Evolutionary conservation across 2,113 vertebrate species (phyloP).

Genomic region (Craseonycteris thonglongyai): DNA sequence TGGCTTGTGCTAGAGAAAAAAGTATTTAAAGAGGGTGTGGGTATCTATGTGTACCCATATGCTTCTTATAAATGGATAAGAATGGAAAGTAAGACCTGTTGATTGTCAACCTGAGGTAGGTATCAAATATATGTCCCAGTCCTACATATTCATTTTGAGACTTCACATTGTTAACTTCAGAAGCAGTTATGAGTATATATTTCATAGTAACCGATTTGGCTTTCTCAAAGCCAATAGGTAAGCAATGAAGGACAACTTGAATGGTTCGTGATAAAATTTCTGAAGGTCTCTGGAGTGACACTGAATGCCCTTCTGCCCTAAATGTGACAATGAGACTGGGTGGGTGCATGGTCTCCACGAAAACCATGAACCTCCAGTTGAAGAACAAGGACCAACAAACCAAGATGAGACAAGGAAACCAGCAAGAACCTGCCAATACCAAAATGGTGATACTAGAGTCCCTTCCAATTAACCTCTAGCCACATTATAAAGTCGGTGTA

Average conservation of each 20-base stretch:
- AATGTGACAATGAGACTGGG: background rate
- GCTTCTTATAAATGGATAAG: background rate
- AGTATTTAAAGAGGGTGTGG: background rate
- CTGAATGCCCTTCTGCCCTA: background rate
- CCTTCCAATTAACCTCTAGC: too few relatives aligned
- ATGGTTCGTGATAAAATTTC: background rate
- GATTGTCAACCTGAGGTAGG: background rate
- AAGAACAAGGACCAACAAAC: too few relatives aligned
- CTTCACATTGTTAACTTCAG: background rate
- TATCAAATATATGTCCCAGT: background rate
- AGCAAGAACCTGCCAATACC: too few relatives aligned
- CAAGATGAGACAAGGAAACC: too few relatives aligned
- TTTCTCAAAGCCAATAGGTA: background rate
- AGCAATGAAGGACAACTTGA: background rate
- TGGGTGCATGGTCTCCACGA: too few relatives aligned
- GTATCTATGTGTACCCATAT: background rate
- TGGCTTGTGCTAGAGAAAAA: background rate
- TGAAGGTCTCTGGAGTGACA: background rate
- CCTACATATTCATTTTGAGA: background rate
- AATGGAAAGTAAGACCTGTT: background rate
- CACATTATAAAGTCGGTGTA: too few relatives aligned
- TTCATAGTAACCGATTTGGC: background rate
- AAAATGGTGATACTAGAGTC: too few relatives aligned
- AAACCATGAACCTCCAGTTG: too few relatives aligned
- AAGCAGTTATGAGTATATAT: background rate